phyloP scores from a whole-genome alignment of 2,113 vertebrate genomes.

The Gallinago paraguaiae region DNA sequence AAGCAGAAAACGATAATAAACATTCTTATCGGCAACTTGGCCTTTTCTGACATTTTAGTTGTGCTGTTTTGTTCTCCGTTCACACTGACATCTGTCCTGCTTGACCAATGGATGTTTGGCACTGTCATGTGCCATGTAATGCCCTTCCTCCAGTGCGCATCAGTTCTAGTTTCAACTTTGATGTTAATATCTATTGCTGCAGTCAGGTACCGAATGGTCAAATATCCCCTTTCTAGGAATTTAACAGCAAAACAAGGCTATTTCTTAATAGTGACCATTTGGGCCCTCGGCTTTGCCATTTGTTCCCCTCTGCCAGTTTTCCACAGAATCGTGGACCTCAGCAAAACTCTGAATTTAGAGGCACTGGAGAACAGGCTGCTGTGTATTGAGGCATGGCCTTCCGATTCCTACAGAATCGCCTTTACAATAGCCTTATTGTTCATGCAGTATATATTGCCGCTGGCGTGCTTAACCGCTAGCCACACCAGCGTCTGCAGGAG shows the following conservation, averaged over 20 bases:
- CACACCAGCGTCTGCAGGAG: constrained; percentile 84
- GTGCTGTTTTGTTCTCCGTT: constrained; percentile 84
- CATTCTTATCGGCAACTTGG: constrained; percentile 82
- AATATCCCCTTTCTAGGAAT: constrained; percentile 79
- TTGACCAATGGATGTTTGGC: constrained; percentile 86
- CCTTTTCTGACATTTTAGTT: constrained; percentile 85
- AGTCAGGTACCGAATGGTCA: constrained; percentile 84
- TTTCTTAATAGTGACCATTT: constrained; percentile 73
- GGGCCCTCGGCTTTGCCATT: constrained; percentile 78
- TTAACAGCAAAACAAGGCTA: constrained; percentile 80
- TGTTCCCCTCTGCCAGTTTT: constrained; percentile 84
- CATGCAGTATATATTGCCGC: constrained; percentile 82
- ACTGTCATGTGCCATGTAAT: constrained; percentile 81
- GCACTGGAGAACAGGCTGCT: constrained; percentile 76
- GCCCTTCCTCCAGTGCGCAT: constrained; percentile 83
- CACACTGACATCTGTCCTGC: constrained; percentile 77
- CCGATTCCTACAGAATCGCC: constrained; percentile 78
- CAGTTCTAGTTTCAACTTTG: constrained; percentile 82
- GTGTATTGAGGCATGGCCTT: constrained; percentile 83
- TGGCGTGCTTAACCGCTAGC: constrained; percentile 78
- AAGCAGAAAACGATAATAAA: constrained; percentile 82
- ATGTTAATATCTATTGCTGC: constrained; percentile 84
- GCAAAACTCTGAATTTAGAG: constrained; percentile 72
- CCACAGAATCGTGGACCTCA: constrained; percentile 79
- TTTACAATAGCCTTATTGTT: constrained; percentile 80